Percentiles rank a stretch among this genome's conserved stretches.
Evolutionary conservation across 1,140 invertebrate genomes (phyloP).

Genomic region (Pseudomyrmex gracilis): DNA sequence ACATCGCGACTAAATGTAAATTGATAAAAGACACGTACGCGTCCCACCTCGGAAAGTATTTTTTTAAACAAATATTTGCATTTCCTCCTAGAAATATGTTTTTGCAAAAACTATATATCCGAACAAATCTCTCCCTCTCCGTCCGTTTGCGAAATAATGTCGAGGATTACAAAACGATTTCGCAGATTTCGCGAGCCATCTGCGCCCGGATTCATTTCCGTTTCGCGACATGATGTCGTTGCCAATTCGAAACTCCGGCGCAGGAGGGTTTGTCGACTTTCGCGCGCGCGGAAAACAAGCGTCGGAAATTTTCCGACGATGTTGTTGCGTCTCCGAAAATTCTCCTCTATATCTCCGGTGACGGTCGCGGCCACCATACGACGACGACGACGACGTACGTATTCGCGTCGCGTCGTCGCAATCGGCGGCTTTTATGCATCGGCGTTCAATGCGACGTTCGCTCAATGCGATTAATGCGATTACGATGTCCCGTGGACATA

Average conservation of each 20-base stretch:
- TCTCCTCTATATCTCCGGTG: constrained; percentile 14
- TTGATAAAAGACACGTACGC: too few species aligned
- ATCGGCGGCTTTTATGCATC: constrained; percentile 20
- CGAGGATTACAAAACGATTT: not conserved
- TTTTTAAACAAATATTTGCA: too few species aligned
- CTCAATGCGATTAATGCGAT: constrained; percentile 51
- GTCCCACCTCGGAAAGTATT: too few species aligned
- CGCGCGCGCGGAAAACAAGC: constrained; percentile 30
- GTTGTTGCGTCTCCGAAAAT: not conserved
- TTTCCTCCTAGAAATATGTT: too few species aligned
- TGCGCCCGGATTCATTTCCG: constrained; percentile 22
- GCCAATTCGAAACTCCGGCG: constrained; percentile 8
- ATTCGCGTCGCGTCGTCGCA: not conserved
- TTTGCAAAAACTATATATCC: too few species aligned
- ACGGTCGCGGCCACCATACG: not conserved
- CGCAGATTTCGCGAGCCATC: constrained; percentile 28
- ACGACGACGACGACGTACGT: too few species aligned
- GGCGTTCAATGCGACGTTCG: not conserved
- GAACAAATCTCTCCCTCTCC: not conserved
- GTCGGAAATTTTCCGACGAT: constrained; percentile 34
- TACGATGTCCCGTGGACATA: constrained; percentile 49
- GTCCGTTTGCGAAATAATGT: not conserved
- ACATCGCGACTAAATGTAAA: not conserved
- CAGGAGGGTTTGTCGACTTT: constrained; percentile 1
- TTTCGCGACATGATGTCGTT: not conserved